Percentiles rank a stretch among this genome's conserved stretches.
These are phyloP conservation scores for Eilema caniola DNA, from an alignment of 2,888 invertebrate species.

Conservation along the genomic window DNA sequence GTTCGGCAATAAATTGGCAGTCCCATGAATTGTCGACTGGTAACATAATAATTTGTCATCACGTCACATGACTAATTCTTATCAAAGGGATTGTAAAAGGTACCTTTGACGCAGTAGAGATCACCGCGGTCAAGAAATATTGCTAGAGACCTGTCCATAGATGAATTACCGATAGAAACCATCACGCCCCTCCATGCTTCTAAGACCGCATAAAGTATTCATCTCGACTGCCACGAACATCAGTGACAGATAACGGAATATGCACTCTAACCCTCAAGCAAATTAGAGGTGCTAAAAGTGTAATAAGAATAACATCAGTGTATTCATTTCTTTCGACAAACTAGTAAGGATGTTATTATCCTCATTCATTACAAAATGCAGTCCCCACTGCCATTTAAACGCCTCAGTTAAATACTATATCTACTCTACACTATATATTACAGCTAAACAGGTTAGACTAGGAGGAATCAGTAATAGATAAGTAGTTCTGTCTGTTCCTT, in stretches of 20 bases:
- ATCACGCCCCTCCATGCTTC: background rate
- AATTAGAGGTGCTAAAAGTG: too few relatives aligned
- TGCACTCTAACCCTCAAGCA: too few relatives aligned
- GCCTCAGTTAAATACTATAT: too few relatives aligned
- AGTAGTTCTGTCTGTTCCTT: too few relatives aligned
- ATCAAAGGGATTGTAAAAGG: background rate
- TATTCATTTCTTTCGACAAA: too few relatives aligned
- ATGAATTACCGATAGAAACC: background rate
- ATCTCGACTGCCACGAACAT: background rate
- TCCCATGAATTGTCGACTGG: conserved; percentile 4
- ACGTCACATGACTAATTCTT: conserved; percentile 1
- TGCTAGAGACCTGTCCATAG: background rate
- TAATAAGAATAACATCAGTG: too few relatives aligned
- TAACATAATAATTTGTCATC: conserved; percentile 4
- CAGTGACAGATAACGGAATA: conserved; percentile 1
- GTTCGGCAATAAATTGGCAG: background rate
- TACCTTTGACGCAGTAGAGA: background rate
- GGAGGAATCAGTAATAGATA: too few relatives aligned
- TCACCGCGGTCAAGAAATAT: background rate
- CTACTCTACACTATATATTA: too few relatives aligned
- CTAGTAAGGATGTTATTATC: too few relatives aligned
- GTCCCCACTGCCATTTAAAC: too few relatives aligned
- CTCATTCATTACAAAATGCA: too few relatives aligned
- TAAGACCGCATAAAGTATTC: background rate
- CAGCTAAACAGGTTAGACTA: too few relatives aligned